Conservation (phyloP, 2,797 vertebrate genomes). For the Lophotriccus pileatus region DNA sequence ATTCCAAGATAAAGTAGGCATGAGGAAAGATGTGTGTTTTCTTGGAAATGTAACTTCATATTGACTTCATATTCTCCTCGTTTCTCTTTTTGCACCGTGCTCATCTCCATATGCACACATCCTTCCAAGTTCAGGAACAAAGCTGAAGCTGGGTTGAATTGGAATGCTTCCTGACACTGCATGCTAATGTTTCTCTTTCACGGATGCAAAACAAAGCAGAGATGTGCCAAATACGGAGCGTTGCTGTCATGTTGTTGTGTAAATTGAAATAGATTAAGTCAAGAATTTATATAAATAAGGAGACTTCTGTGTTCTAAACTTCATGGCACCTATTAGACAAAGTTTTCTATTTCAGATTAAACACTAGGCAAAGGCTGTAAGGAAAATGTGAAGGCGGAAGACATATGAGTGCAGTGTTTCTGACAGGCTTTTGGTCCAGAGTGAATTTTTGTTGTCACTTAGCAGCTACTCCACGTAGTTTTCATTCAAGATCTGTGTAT, state of each 20-base stretch:
- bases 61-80: neutral
- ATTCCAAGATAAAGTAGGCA: neutral
- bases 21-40: neutral
- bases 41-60: neutral
- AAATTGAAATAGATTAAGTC: slow-evolving; percentile 59
- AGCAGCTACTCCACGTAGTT: slow-evolving; percentile 64
- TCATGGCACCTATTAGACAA: slow-evolving; percentile 54
- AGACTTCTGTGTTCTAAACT: slow-evolving; percentile 59
- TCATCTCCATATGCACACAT: neutral
- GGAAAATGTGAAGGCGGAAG: slow-evolving; percentile 68
- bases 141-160: neutral
- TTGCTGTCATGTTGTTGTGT: slow-evolving; percentile 3
- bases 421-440: slow-evolving; percentile 65
- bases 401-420: slow-evolving; percentile 56
- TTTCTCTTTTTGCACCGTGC: neutral
- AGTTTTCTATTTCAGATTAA: slow-evolving; percentile 47
- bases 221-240: slow-evolving; percentile 1
- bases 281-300: slow-evolving; percentile 55
- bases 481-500: slow-evolving; percentile 41
- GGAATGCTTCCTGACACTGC: neutral
- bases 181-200: slow-evolving; percentile 47
- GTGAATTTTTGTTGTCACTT: slow-evolving; percentile 67
- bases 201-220: neutral
- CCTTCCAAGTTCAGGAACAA: neutral
- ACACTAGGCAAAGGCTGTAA: slow-evolving; percentile 46